Base-by-base conservation (phyloP, 2,797 vertebrate species). In the Falco peregrinus region DNA sequence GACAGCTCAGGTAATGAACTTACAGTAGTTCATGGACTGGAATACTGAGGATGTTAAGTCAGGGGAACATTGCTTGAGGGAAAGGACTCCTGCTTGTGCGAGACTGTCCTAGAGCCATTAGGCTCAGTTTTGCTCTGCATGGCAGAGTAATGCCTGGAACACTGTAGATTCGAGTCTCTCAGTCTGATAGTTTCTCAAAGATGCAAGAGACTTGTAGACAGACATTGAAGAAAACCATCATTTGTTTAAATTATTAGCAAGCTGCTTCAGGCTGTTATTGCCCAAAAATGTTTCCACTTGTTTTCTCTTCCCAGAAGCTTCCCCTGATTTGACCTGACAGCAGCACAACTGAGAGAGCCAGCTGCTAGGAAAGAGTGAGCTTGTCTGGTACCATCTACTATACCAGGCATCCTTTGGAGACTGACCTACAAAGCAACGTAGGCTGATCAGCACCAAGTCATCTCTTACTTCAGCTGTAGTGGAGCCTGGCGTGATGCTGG, bases 321-420 rank as follows among this genome's bases (percentile, higher is more conserved):
- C 65, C 97, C 98, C 16, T 98, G 98, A 98, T 98, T 99, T 97
- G 98, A 98, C 89, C 96, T 98, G 88, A 96, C 87, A 84, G 90
- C 96, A 87, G 97, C 95, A 69, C 98, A 99, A 92, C 96, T 96
- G 87, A 98, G 96, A 93, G 91, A 98, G 97, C 75, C 87, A 83
- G 76, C 92, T 97, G 77, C 91, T 98, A 56, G 96, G 95, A 54
- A 87, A 89, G 50, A 97, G 54, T 71, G 71, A 95, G 82, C 33
- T 64, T 74, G 56, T 98, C 71, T 92, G 81, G 69, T 89, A 97
- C 53, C 90, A 89, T 70, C 47, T 71, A 12, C 43, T 88, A 2
- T 98, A 98, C 73, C 96, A 65, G 84, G 87, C 93, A 45, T 81
- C 85, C 20, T 90, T 98, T 70, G 94, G 94, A 84, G 67, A 87